Percentiles rank a stretch among this genome's conserved stretches.
phyloP scores from a whole-genome alignment of 2,888 invertebrate genomes.

The Plebejus anna region DNA sequence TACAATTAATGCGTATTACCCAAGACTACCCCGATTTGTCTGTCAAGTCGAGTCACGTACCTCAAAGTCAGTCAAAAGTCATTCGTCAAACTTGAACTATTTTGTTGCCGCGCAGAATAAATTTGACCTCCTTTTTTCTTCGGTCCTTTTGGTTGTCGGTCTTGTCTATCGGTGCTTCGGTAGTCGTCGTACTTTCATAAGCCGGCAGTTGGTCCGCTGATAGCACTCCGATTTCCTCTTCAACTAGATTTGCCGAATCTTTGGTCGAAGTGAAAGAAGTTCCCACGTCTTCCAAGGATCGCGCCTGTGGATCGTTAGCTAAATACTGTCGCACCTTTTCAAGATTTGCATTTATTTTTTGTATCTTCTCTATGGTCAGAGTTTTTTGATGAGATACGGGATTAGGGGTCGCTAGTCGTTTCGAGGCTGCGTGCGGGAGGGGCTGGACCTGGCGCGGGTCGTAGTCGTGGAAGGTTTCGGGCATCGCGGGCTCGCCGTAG shows the following conservation, averaged over 20 bases:
- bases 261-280: slow-evolving; percentile 51
- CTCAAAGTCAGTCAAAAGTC: slow-evolving; percentile 52
- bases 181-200: slow-evolving; percentile 45
- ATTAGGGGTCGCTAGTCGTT: slow-evolving; percentile 49
- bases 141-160: slow-evolving; percentile 55
- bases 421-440: slow-evolving; percentile 54
- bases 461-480: slow-evolving; percentile 58
- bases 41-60: slow-evolving; percentile 41
- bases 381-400: slow-evolving; percentile 44
- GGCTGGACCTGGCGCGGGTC: slow-evolving; percentile 55
- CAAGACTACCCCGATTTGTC: not conserved
- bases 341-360: slow-evolving; percentile 65
- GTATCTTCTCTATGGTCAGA: slow-evolving; percentile 62
- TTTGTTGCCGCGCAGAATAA: slow-evolving; percentile 71
- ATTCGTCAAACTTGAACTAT: slow-evolving; percentile 71
- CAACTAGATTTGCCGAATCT: slow-evolving; percentile 66
- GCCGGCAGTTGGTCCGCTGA: slow-evolving; percentile 64
- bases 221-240: slow-evolving; percentile 68
- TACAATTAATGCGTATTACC: not conserved
- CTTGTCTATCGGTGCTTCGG: slow-evolving; percentile 48
- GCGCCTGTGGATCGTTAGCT: slow-evolving; percentile 49
- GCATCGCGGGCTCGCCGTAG: slow-evolving; percentile 66
- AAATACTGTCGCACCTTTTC: slow-evolving; percentile 58
- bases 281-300: slow-evolving; percentile 61
- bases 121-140: slow-evolving; percentile 65